phyloP scores from a whole-genome alignment of 2,113 vertebrate species.

The Nothocercus nigrocapillus region DNA sequence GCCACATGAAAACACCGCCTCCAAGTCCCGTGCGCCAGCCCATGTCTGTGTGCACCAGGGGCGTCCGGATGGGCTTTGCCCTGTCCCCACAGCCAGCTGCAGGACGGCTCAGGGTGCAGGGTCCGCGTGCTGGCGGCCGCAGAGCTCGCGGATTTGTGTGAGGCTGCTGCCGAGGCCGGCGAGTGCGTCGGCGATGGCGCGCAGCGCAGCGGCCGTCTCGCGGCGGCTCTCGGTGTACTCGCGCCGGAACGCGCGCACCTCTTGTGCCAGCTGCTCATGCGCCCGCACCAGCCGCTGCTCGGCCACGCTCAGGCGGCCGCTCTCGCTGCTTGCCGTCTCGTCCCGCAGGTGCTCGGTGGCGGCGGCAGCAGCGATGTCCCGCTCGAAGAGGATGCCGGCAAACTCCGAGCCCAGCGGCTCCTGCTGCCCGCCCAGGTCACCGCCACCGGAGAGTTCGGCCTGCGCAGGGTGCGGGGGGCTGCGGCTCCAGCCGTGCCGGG shows the following conservation, averaged over 20 bases:
- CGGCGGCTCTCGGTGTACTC: slow-evolving; percentile 46
- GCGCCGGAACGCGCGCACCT: slow-evolving; percentile 40
- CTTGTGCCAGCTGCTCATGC: slow-evolving; percentile 50
- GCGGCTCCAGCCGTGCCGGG: slow-evolving; percentile 13
- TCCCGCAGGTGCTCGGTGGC: background rate
- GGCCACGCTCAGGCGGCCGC: background rate
- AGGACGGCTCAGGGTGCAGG: slow-evolving; percentile 9
- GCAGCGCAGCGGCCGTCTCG: slow-evolving; percentile 34
- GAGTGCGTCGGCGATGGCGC: slow-evolving; percentile 37
- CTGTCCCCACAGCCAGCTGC: background rate
- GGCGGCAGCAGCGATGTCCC: background rate
- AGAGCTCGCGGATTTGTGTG: slow-evolving; percentile 55
- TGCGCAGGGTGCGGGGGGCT: background rate
- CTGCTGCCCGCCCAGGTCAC: background rate
- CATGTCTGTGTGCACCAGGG: background rate
- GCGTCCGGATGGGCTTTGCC: background rate
- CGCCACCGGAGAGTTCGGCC: slow-evolving; percentile 3
- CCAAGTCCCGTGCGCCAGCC: background rate
- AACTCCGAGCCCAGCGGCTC: slow-evolving; percentile 31
- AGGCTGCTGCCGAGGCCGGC: background rate
- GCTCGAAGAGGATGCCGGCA: background rate
- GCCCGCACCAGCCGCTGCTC: background rate
- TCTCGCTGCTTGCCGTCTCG: background rate
- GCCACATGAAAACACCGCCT: background rate
- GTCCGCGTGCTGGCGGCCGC: slow-evolving; percentile 18